These are phyloP conservation scores for Leucopsar rothschildi DNA, from an alignment of 2,113 vertebrate genomes.

Conservation along the genomic window DNA sequence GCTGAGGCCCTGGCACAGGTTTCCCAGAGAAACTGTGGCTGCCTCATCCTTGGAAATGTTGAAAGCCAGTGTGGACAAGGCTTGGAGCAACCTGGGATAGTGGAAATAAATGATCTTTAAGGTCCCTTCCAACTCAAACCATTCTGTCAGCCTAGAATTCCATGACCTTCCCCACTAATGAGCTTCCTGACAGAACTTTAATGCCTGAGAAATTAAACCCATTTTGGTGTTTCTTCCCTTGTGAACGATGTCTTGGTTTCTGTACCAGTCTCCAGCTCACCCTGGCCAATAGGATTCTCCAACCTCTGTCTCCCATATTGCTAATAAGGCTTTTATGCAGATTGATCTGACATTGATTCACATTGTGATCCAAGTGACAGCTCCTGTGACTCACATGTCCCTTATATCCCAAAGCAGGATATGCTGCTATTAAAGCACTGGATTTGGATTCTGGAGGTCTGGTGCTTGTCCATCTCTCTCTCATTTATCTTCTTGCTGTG, in stretches of 20 bases:
- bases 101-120: not conserved
- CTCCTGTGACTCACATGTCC: not conserved
- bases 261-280: not conserved
- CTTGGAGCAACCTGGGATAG: not conserved
- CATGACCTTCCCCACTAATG: not conserved
- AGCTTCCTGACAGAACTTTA: not conserved
- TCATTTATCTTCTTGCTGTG: not conserved
- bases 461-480: not conserved
- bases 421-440: not conserved
- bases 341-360: not conserved
- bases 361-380: not conserved
- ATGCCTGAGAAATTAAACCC: not conserved
- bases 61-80: accelerated
- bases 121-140: not conserved
- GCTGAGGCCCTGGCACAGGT: not conserved
- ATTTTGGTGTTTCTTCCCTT: not conserved
- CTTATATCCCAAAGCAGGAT: not conserved
- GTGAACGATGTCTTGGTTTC: accelerated
- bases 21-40: not conserved
- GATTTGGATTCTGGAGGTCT: not conserved
- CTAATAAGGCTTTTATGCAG: not conserved
- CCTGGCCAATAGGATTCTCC: not conserved
- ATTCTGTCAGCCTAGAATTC: not conserved
- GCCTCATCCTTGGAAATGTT: not conserved
- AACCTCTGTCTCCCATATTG: not conserved